Conservation (phyloP, 1,140 invertebrate species). For the Trinorchestia longiramus region DNA sequence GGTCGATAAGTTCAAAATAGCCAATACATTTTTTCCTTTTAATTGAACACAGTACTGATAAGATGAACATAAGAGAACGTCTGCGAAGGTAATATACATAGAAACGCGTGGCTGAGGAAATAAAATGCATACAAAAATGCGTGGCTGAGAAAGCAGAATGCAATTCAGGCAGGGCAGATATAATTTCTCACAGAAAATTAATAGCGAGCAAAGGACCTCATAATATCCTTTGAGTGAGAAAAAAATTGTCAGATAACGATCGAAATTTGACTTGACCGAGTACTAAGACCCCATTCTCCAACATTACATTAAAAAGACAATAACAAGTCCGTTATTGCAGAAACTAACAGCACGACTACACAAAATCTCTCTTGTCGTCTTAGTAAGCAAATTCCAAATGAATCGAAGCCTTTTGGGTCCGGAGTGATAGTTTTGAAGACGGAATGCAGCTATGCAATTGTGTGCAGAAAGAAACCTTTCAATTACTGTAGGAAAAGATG, state of each 20-base stretch:
- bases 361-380: not conserved
- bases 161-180: not conserved
- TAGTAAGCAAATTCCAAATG: not conserved
- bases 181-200: not conserved
- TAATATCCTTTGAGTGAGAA: not conserved
- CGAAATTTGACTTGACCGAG: not conserved
- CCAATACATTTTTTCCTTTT: not conserved
- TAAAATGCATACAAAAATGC: not conserved
- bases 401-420: not conserved
- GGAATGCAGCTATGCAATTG: not conserved
- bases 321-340: not conserved
- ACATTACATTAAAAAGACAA: not conserved
- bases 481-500: not conserved
- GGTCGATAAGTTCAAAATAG: not conserved
- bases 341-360: not conserved
- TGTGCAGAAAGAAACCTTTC: not conserved
- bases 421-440: not conserved
- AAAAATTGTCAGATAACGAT: not conserved
- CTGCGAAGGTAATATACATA: not conserved
- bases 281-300: not conserved
- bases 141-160: not conserved
- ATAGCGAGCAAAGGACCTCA: not conserved
- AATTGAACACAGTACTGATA: not conserved
- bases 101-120: not conserved
- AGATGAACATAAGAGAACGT: not conserved